Conservation (phyloP, 2,888 invertebrate species). For the Orthonevra nobilis region DNA sequence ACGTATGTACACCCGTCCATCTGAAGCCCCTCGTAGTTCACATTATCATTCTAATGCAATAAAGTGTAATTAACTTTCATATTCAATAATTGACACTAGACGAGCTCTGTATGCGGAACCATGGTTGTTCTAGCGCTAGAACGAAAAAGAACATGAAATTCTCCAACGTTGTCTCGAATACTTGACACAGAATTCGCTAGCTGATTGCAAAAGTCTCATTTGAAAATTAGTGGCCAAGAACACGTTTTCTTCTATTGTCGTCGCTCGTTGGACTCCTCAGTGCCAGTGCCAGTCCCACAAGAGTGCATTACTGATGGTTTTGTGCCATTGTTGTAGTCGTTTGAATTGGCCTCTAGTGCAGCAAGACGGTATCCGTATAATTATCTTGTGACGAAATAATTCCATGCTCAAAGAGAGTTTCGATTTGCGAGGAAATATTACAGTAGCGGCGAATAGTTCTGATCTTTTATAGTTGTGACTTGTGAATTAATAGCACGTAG, state of each 20-base stretch:
- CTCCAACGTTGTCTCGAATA: constrained; percentile 51
- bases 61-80: constrained; percentile 67
- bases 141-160: constrained; percentile 11
- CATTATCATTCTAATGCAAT: constrained; percentile 57
- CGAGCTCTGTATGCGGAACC: neutral
- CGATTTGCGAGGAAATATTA: neutral
- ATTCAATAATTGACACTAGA: constrained; percentile 65
- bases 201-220: constrained; percentile 51
- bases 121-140: neutral
- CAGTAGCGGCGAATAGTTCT: constrained; percentile 3
- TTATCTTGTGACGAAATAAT: constrained; percentile 40
- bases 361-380: neutral
- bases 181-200: constrained; percentile 63
- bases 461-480: no score
- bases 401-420: constrained; percentile 1
- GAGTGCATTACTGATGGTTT: constrained; percentile 37
- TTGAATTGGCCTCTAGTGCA: constrained; percentile 11
- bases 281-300: constrained; percentile 14
- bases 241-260: constrained; percentile 36
- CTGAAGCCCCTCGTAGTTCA: neutral
- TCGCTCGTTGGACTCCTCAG: neutral
- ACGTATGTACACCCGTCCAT: neutral
- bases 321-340: constrained; percentile 27
- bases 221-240: constrained; percentile 1
- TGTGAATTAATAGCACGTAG: no score